These are phyloP conservation scores for Tuberolachnus salignus DNA, from an alignment of 2,888 invertebrate species.

Conservation along the genomic window DNA sequence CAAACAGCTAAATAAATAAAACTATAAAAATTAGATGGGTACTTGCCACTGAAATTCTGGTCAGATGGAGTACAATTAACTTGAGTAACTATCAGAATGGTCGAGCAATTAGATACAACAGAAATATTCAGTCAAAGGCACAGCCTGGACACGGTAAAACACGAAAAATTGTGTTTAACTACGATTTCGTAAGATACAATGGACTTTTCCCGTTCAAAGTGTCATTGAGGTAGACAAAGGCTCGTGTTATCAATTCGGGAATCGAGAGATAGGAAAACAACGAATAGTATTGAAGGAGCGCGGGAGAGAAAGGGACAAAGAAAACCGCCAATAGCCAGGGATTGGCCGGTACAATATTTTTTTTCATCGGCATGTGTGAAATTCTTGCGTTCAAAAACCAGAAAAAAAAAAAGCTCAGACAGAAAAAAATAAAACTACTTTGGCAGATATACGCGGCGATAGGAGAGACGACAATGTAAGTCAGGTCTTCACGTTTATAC, in stretches of 20 bases:
- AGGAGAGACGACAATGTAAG: neutral
- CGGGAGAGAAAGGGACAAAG: neutral
- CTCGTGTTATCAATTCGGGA: conserved; percentile 35
- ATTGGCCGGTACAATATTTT: neutral
- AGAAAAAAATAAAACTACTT: neutral
- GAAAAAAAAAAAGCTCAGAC: neutral
- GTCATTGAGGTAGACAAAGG: conserved; percentile 5
- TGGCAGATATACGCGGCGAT: no score
- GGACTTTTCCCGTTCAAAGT: neutral
- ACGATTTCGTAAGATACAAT: no score
- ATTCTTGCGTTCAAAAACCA: conserved; percentile 23
- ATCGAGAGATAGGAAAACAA: neutral
- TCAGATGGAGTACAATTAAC: no score
- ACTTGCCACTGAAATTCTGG: no score
- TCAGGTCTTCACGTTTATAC: no score
- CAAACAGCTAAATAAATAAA: no score
- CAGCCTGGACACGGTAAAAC: no score
- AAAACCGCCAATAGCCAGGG: neutral
- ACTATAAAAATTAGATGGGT: no score
- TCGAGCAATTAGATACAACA: neutral
- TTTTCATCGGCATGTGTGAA: neutral
- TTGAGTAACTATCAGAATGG: no score
- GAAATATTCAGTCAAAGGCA: neutral
- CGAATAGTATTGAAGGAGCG: neutral
- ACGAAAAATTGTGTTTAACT: no score